A percentile compares a stretch with the other conserved stretches of the same genome.
Conservation (phyloP, 1,140 invertebrate genomes). For the Cyclina sinensis region DNA sequence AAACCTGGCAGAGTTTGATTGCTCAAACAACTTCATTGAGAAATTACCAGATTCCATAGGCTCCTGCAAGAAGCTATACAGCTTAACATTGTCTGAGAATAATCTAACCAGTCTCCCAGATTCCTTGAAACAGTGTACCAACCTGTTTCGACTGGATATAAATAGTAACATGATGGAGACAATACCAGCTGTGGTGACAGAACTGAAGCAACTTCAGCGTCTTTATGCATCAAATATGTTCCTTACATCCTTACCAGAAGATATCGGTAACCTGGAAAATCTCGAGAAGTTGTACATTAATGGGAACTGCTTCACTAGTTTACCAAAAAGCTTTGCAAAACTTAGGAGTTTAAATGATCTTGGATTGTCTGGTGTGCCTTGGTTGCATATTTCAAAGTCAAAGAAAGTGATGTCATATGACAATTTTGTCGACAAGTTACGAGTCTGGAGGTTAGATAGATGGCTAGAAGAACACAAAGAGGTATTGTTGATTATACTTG, state of each 20-base stretch:
- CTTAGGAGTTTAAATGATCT: slow-evolving; percentile 75
- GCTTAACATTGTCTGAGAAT: slow-evolving; percentile 67
- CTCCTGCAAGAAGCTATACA: slow-evolving; percentile 68
- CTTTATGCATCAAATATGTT: slow-evolving; percentile 74
- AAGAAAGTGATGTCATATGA: slow-evolving; percentile 76
- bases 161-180: slow-evolving; percentile 71
- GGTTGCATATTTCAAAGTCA: slow-evolving; percentile 67
- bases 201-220: slow-evolving; percentile 71
- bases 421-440: slow-evolving; percentile 76
- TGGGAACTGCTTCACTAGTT: slow-evolving; percentile 73
- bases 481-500: too few relatives aligned
- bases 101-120: slow-evolving; percentile 72
- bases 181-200: slow-evolving; percentile 63
- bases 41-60: slow-evolving; percentile 71
- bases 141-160: slow-evolving; percentile 71
- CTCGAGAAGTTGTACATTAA: slow-evolving; percentile 72
- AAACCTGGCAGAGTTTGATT: slow-evolving; percentile 73
- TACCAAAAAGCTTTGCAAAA: slow-evolving; percentile 75
- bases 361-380: slow-evolving; percentile 75
- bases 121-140: slow-evolving; percentile 64
- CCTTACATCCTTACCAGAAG: slow-evolving; percentile 71
- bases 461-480: slow-evolving; percentile 72
- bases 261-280: slow-evolving; percentile 73
- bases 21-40: slow-evolving; percentile 70
- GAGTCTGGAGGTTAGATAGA: slow-evolving; percentile 58